Evolutionary conservation across 2,888 invertebrate genomes (phyloP).

Genomic region (Nasonia oneida): DNA sequence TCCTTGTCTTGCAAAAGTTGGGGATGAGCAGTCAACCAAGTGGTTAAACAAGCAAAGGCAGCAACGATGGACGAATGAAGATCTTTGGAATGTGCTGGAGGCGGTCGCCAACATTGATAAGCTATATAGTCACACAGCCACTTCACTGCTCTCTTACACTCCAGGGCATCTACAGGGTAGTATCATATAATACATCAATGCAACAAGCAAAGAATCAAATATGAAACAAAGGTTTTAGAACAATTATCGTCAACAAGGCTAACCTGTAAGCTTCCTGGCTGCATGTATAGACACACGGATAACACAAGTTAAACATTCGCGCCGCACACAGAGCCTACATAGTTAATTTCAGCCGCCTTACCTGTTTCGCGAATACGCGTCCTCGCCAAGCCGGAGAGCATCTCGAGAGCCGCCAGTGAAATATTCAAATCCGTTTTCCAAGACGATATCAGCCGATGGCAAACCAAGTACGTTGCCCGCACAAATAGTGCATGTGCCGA

Average conservation of each 20-base stretch:
- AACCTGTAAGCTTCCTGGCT: slow-evolving; percentile 82
- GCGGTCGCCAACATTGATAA: slow-evolving; percentile 96
- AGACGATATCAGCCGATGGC: slow-evolving; percentile 95
- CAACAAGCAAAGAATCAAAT: background rate
- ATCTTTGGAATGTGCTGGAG: slow-evolving; percentile 95
- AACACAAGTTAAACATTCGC: background rate
- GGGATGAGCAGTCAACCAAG: slow-evolving; percentile 96
- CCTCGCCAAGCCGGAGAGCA: slow-evolving; percentile 93
- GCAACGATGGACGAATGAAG: slow-evolving; percentile 96
- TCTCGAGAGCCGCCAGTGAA: slow-evolving; percentile 94
- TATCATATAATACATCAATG: background rate
- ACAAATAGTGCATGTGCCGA: slow-evolving; percentile 94
- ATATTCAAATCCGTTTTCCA: slow-evolving; percentile 98
- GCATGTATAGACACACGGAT: slow-evolving; percentile 72
- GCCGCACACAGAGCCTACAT: background rate
- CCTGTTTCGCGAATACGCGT: slow-evolving; percentile 94
- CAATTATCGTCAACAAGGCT: slow-evolving; percentile 56
- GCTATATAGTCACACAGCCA: slow-evolving; percentile 99
- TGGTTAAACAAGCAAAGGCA: slow-evolving; percentile 93
- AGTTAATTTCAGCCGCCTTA: slow-evolving; percentile 77
- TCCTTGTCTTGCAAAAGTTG: slow-evolving; percentile 93
- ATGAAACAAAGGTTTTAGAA: background rate
- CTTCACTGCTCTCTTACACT: slow-evolving; percentile 95
- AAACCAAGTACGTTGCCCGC: slow-evolving; percentile 95
- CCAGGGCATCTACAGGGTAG: slow-evolving; percentile 86